Evolutionary conservation across 2,888 invertebrate genomes (phyloP), one percentile per base, ranked within the genome.

Genomic region (Lapara coniferarum): DNA sequence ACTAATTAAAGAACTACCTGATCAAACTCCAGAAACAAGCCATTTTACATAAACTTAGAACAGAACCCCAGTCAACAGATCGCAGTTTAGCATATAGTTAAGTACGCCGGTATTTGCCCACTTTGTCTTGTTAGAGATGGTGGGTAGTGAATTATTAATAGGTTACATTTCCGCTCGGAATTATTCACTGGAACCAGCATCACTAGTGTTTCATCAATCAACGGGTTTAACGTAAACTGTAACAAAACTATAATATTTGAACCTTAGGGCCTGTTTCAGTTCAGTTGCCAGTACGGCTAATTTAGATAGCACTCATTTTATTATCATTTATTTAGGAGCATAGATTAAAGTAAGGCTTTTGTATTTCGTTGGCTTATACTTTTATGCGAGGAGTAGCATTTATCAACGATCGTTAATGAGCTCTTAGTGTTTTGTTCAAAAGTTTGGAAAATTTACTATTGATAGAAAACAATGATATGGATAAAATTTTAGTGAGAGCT

Each of bases 41-140:
- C 25, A 6, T 19, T 63, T 49, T 19, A 46, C 49, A 49, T 46
- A 37, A 57, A 52, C 49, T n/a, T 51, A 25, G 37, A 57, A 69
- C 51, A 57, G 66, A 70, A 67, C 59, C 59, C 25, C 13, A 57
- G 55, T 55, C 66, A 67, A 66, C 71, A 70, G 68, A 55, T 52
- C 46, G 52, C 66, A 56, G 70, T 69, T 69, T 51, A 57, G 66
- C 56, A 69, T 66, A 30, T 66, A 66, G 58, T 66, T 52, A 56
- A 66, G 70, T 44, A 12, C 53, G 51, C 46, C 46, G 59, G 67
- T 71, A 71, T 72, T 79, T 73, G 66, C 55, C 63, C 59, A 79
- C 73, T 75, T 76, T 73, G 71, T 76, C 71, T 73, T 71, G 68
- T 71, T 71, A 71, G 67, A 52, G 57, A 70, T 57, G 66, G 70